Evolutionary conservation across 2,113 vertebrate species (phyloP).

Genomic region (Pseudopodoces humilis): DNA sequence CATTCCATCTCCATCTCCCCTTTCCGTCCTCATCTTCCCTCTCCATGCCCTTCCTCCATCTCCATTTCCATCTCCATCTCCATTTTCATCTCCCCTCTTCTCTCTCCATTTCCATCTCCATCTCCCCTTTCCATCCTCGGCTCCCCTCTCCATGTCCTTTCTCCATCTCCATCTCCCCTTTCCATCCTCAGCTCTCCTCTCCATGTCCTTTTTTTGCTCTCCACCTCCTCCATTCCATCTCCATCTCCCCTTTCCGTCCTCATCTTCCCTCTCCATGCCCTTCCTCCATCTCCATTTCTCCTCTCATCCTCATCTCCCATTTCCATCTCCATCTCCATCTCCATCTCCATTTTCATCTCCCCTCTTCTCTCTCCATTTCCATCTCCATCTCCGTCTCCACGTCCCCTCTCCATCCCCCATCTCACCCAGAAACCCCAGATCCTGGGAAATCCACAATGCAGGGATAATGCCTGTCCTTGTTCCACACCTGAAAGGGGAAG

Average conservation of each 20-base stretch:
- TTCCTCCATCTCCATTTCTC: not conserved
- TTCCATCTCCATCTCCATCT: not conserved
- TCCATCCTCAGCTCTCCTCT: not conserved
- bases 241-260: not conserved
- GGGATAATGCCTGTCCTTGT: too few species aligned
- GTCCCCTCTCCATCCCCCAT: not conserved
- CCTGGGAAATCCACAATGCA: fast-evolving
- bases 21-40: not conserved
- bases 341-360: not conserved
- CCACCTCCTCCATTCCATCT: not conserved
- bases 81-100: not conserved
- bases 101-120: not conserved
- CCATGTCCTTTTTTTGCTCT: not conserved
- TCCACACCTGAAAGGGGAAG: fast-evolving
- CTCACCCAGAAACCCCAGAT: not conserved
- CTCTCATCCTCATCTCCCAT: not conserved
- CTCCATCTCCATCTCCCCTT: not conserved
- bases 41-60: not conserved
- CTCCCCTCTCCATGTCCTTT: not conserved
- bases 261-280: not conserved
- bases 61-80: not conserved
- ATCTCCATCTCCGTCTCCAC: not conserved
- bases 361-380: not conserved
- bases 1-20: not conserved
- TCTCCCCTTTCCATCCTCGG: too few species aligned